Evolutionary conservation across 2,113 vertebrate genomes (phyloP).

Genomic region (Orientallactaga bullata): DNA sequence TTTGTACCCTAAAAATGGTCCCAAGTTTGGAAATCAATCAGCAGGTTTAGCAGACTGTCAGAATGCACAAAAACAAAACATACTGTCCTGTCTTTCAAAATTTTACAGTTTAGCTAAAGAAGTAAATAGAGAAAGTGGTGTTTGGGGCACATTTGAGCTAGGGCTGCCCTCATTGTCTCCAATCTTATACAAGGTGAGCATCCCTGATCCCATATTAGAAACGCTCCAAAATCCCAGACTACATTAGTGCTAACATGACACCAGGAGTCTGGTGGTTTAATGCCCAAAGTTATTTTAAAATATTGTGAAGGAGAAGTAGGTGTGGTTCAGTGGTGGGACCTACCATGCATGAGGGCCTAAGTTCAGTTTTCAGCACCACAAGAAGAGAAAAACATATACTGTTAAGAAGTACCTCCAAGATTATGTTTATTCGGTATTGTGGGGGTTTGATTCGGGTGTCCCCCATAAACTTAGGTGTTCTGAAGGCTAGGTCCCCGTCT

Average conservation of each 20-base stretch:
- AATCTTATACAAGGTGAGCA: neutral
- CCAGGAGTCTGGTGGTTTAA: neutral
- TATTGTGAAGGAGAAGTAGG: neutral
- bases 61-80: constrained; percentile 39
- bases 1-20: neutral
- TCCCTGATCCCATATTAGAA: neutral
- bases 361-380: neutral
- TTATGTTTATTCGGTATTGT: neutral
- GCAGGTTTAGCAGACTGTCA: neutral
- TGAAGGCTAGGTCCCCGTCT: no score
- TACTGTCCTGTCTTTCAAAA: neutral
- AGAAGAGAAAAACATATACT: neutral
- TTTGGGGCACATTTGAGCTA: neutral
- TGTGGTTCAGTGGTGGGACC: neutral
- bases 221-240: neutral
- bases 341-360: neutral
- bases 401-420: neutral
- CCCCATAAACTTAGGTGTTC: no score
- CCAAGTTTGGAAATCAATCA: neutral
- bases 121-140: neutral
- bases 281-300: neutral
- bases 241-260: neutral
- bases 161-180: neutral
- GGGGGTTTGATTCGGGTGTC: no score
- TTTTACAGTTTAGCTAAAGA: neutral